Percentiles rank a stretch among this genome's conserved stretches.
Evolutionary conservation across 2,888 invertebrate genomes (phyloP).

Genomic region (Tetrapedia diversipes): DNA sequence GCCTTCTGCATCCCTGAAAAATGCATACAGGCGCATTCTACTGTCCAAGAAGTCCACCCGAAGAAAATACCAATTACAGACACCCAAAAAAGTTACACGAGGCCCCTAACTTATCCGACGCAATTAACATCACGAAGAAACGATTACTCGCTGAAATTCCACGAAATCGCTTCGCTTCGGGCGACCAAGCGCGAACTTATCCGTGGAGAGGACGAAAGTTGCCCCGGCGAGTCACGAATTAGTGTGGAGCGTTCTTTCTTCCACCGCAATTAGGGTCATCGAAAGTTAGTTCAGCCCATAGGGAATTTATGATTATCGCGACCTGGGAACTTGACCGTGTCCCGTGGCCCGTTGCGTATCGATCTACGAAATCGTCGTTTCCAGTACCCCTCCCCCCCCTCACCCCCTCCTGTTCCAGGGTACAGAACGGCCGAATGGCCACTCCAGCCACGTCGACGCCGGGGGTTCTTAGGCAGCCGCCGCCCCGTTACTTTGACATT

Average conservation of each 20-base stretch:
- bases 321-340: constrained; percentile 56
- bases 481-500: constrained; percentile 71
- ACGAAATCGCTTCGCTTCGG: not conserved
- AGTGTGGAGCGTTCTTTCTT: too few relatives aligned
- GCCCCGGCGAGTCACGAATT: too few relatives aligned
- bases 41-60: too few relatives aligned
- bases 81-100: too few relatives aligned
- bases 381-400: too few relatives aligned
- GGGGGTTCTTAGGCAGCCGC: constrained; percentile 61
- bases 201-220: too few relatives aligned
- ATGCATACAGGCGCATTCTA: too few relatives aligned
- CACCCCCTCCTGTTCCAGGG: too few relatives aligned
- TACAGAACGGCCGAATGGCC: constrained; percentile 53
- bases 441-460: constrained; percentile 36
- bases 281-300: constrained; percentile 16
- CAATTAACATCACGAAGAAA: not conserved
- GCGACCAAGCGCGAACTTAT: too few relatives aligned
- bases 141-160: not conserved
- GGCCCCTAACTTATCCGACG: too few relatives aligned
- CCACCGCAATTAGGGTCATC: constrained; percentile 2
- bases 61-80: too few relatives aligned
- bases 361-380: constrained; percentile 54
- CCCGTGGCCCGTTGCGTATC: constrained; percentile 56
- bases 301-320: constrained; percentile 35
- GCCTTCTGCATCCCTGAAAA: too few relatives aligned